phyloP scores from a whole-genome alignment of 2,888 invertebrate genomes.

The Anorthoa munda region DNA sequence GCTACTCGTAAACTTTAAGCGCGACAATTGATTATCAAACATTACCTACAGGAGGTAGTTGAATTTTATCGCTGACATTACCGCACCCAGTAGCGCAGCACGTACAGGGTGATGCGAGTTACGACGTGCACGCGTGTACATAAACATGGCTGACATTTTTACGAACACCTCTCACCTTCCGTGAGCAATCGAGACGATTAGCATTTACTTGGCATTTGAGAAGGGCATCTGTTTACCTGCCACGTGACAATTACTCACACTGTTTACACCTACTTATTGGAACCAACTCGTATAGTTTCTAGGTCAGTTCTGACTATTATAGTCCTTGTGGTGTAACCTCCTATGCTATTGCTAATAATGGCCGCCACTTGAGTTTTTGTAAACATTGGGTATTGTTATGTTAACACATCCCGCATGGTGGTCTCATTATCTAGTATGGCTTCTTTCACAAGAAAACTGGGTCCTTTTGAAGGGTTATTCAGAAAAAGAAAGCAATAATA shows the following conservation, averaged over 20 bases:
- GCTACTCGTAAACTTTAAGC: conserved; percentile 7
- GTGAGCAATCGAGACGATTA: conserved; percentile 81
- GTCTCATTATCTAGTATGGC: not conserved
- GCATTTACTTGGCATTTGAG: conserved; percentile 88
- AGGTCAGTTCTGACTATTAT: not conserved
- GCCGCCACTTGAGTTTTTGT: not conserved
- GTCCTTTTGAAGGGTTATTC: not conserved
- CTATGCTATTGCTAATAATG: not conserved
- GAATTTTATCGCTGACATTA: conserved; percentile 52
- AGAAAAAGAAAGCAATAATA: not conserved
- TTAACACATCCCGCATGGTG: not conserved
- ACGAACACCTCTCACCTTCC: conserved; percentile 79
- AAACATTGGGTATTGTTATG: not conserved
- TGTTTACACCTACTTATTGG: not conserved
- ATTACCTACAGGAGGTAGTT: conserved; percentile 39
- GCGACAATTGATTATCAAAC: conserved; percentile 29
- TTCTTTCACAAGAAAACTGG: not conserved
- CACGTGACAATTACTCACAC: conserved; percentile 42
- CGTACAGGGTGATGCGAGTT: conserved; percentile 31
- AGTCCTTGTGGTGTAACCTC: not conserved
- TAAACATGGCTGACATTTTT: conserved; percentile 71
- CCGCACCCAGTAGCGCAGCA: conserved; percentile 9
- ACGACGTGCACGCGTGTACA: conserved; percentile 38
- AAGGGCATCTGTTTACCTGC: conserved; percentile 71
- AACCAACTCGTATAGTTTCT: not conserved